These are phyloP conservation scores for Helicoverpa armigera DNA, from an alignment of 1,140 invertebrate genomes.

Conservation along the genomic window DNA sequence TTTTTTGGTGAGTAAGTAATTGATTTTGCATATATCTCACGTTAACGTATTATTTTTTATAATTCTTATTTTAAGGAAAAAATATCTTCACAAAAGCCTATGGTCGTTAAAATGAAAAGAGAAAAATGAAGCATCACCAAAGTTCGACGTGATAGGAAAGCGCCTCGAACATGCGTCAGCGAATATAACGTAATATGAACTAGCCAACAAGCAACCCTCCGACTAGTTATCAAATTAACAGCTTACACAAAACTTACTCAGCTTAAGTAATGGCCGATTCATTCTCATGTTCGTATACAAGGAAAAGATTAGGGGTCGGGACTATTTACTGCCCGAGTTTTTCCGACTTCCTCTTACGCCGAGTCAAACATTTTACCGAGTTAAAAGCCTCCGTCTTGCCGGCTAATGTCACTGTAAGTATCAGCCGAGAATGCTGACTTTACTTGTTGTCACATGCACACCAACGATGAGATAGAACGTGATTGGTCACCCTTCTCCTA, in stretches of 20 bases:
- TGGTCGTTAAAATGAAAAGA: not conserved
- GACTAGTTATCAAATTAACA: conserved; percentile 42
- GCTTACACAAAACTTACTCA: conserved; percentile 40
- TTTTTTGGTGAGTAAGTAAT: no score
- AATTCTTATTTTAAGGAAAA: no score
- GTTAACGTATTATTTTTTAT: no score
- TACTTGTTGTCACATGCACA: conserved; percentile 19
- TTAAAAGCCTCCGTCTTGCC: conserved; percentile 4
- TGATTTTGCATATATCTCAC: no score
- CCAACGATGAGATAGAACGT: conserved; percentile 15
- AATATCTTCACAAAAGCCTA: not conserved
- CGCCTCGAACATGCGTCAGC: conserved; percentile 7
- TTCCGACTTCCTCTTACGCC: conserved; percentile 8
- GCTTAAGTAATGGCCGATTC: conserved; percentile 35
- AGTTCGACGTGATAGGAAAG: conserved; percentile 1
- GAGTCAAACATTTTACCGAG: conserved; percentile 23
- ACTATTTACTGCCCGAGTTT: conserved; percentile 31
- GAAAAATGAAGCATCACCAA: not conserved
- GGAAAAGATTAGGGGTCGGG: conserved; percentile 33
- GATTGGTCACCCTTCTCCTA: conserved; percentile 38
- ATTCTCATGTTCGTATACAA: conserved; percentile 38
- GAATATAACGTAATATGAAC: conserved; percentile 35
- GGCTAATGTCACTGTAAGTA: conserved; percentile 11
- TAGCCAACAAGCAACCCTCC: conserved; percentile 19
- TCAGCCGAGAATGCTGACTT: conserved; percentile 18